These are phyloP conservation scores for Gadus chalcogrammus DNA, from an alignment of 2,113 vertebrate species.

Conservation along the genomic window DNA sequence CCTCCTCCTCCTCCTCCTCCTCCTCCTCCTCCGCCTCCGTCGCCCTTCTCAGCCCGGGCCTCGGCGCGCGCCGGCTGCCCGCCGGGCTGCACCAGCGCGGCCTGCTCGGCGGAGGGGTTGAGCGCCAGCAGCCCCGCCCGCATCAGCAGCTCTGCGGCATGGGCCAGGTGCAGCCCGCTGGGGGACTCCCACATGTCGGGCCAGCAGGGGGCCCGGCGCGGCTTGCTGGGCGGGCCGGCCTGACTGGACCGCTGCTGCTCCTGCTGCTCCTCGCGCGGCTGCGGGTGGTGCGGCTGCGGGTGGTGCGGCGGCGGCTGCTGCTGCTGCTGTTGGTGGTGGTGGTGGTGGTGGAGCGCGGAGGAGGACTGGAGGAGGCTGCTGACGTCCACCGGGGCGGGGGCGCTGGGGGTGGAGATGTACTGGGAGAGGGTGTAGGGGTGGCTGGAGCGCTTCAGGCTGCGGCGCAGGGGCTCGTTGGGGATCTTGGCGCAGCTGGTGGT, in stretches of 20 bases:
- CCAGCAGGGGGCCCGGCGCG: slow-evolving; percentile 85
- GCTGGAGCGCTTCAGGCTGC: slow-evolving; percentile 90
- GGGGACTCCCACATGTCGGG: slow-evolving; percentile 88
- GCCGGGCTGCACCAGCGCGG: slow-evolving; percentile 50
- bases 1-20: slow-evolving; percentile 77
- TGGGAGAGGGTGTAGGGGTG: slow-evolving; percentile 86
- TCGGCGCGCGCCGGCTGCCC: slow-evolving; percentile 57
- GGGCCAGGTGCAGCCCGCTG: slow-evolving; percentile 92
- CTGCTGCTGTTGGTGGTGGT: slow-evolving; percentile 55
- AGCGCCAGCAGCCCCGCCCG: slow-evolving; percentile 86
- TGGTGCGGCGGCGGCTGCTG: no score
- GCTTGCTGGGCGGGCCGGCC: slow-evolving; percentile 67
- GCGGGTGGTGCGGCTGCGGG: no score
- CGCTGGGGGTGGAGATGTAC: slow-evolving; percentile 73
- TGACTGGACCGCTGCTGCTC: slow-evolving; percentile 29
- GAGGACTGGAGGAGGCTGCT: slow-evolving; percentile 90
- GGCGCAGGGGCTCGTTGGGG: slow-evolving; percentile 95
- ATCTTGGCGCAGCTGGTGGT: slow-evolving; percentile 91
- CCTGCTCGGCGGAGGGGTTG: slow-evolving; percentile 62
- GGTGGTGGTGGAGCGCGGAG: slow-evolving; percentile 77
- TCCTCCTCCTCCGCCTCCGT: slow-evolving; percentile 77
- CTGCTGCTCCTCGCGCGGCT: slow-evolving; percentile 41
- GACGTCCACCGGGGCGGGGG: slow-evolving; percentile 72
- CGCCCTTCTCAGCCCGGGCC: slow-evolving; percentile 61
- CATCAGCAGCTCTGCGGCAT: slow-evolving; percentile 94